Evolutionary conservation across 2,888 invertebrate genomes (phyloP).

Genomic region (Epistrophe grossulariae): DNA sequence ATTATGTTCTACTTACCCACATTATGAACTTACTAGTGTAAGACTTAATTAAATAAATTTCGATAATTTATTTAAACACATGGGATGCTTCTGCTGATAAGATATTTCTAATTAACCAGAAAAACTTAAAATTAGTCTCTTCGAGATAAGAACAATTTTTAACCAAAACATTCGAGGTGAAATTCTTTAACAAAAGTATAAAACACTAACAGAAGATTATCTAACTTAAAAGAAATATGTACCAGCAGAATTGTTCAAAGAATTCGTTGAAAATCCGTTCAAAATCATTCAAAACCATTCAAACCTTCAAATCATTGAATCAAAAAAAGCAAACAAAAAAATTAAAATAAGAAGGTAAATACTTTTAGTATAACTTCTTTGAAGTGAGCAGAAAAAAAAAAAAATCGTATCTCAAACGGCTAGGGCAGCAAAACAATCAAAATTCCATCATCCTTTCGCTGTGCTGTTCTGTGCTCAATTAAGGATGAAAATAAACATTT

Average conservation of each 20-base stretch:
- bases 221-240: background rate
- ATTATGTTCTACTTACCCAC: no score
- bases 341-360: constrained; percentile 33
- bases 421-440: constrained; percentile 61
- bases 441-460: constrained; percentile 63
- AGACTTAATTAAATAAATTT: background rate
- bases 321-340: background rate
- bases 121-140: background rate
- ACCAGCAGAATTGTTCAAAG: constrained; percentile 2
- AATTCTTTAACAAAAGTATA: background rate
- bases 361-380: constrained; percentile 43
- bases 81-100: background rate
- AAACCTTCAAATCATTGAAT: constrained; percentile 14
- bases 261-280: constrained; percentile 4
- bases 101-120: background rate
- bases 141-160: background rate
- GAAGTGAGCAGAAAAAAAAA: constrained; percentile 12
- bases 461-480: constrained; percentile 59
- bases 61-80: no score
- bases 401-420: constrained; percentile 38
- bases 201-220: background rate
- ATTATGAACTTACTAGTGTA: background rate
- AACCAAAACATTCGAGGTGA: background rate
- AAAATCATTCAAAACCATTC: constrained; percentile 5
- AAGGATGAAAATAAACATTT: constrained; percentile 73